A percentile compares a stretch with the other conserved stretches of the same genome.
Conservation (phyloP, 2,797 vertebrate genomes). For the Morelia viridis region DNA sequence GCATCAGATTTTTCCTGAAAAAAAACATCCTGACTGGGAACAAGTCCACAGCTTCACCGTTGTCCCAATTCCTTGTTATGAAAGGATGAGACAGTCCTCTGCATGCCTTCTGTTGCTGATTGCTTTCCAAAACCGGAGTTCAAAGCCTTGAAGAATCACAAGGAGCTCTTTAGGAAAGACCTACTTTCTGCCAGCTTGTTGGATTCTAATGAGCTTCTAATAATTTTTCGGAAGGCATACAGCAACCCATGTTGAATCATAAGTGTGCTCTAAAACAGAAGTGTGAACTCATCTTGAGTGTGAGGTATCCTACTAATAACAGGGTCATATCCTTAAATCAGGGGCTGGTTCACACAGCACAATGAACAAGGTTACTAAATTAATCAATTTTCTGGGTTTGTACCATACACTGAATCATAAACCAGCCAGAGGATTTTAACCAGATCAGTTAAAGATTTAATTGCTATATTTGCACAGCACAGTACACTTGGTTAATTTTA, state of each 20-base stretch:
- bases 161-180: not conserved
- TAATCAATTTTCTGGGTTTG: not conserved
- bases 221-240: not conserved
- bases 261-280: not conserved
- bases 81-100: not conserved
- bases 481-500: not conserved
- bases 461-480: not conserved
- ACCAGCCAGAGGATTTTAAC: not conserved
- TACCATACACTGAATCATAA: not conserved
- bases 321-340: not conserved
- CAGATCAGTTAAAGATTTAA: not conserved
- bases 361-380: not conserved
- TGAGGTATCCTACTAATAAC: not conserved
- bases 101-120: not conserved
- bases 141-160: not conserved
- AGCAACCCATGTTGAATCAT: no score
- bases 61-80: not conserved
- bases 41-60: not conserved
- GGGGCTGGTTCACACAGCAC: not conserved
- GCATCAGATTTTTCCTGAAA: not conserved
- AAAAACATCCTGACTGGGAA: constrained; percentile 12
- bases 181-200: no score
- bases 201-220: not conserved
- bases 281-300: not conserved
- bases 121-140: constrained; percentile 1